Conservation (phyloP, 2,113 vertebrate species). For the Etheostoma spectabile region DNA sequence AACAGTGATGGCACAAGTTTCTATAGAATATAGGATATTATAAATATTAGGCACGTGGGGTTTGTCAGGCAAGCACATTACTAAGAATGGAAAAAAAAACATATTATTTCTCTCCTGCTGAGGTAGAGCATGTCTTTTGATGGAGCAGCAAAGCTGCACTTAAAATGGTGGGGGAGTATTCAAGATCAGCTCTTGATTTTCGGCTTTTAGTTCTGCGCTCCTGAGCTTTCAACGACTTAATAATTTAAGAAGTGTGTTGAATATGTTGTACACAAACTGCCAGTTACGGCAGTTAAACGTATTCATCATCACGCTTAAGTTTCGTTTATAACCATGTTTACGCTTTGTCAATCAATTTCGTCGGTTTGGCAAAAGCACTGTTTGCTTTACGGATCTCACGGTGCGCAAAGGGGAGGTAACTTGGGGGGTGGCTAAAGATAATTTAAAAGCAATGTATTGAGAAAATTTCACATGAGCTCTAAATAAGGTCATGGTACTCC, state of each 20-base stretch:
- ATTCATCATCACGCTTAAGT: background rate
- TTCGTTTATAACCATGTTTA: background rate
- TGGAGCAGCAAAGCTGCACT: background rate
- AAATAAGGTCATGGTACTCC: background rate
- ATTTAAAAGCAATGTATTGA: background rate
- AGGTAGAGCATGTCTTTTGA: background rate
- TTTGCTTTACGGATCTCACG: background rate
- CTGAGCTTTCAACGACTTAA: background rate
- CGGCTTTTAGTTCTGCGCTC: background rate
- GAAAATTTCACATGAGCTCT: background rate
- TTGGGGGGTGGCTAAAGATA: background rate
- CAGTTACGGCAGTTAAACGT: background rate
- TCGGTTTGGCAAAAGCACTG: background rate
- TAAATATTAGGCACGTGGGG: conserved; percentile 4
- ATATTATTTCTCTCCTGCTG: background rate
- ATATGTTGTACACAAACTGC: background rate
- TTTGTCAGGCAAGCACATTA: background rate
- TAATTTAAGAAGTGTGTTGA: background rate
- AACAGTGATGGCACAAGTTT: conserved; percentile 10
- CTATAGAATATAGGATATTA: background rate
- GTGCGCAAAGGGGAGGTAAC: background rate
- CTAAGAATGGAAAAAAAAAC: background rate
- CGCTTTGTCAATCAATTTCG: background rate
- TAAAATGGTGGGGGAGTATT: background rate
- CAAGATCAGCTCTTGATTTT: background rate